These are phyloP conservation scores for Albula glossodonta DNA, from an alignment of 2,113 vertebrate genomes.

Conservation along the genomic window DNA sequence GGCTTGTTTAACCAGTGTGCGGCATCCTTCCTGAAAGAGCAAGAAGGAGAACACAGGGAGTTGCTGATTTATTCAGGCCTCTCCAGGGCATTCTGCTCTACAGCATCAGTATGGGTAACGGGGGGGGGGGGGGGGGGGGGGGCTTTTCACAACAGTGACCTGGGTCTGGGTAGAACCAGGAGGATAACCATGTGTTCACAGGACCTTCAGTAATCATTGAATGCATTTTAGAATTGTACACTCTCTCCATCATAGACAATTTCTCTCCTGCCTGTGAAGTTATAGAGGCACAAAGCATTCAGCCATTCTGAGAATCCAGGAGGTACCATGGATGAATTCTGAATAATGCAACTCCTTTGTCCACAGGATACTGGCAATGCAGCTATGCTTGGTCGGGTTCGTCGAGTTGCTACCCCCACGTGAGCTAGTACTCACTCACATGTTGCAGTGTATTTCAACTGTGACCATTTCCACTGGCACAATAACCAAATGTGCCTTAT, in stretches of 20 bases:
- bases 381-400: no score
- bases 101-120: background rate
- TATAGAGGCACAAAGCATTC: background rate
- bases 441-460: no score
- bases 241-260: background rate
- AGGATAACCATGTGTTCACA: background rate
- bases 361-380: background rate
- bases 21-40: constrained; percentile 30
- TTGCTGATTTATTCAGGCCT: constrained; percentile 61
- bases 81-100: constrained; percentile 56
- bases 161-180: constrained; percentile 24
- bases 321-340: background rate
- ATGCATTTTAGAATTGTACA: background rate
- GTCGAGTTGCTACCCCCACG: no score
- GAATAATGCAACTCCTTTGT: background rate
- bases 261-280: background rate
- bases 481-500: background rate
- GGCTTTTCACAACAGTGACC: constrained; percentile 58
- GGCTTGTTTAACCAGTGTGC: constrained; percentile 40
- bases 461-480: no score
- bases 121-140: constrained; percentile 43
- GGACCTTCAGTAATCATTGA: background rate
- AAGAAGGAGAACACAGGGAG: constrained; percentile 42
- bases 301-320: background rate
- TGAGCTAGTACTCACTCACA: no score